Base-by-base conservation (phyloP, 1,140 invertebrate species). In the Drosophila bocki region DNA sequence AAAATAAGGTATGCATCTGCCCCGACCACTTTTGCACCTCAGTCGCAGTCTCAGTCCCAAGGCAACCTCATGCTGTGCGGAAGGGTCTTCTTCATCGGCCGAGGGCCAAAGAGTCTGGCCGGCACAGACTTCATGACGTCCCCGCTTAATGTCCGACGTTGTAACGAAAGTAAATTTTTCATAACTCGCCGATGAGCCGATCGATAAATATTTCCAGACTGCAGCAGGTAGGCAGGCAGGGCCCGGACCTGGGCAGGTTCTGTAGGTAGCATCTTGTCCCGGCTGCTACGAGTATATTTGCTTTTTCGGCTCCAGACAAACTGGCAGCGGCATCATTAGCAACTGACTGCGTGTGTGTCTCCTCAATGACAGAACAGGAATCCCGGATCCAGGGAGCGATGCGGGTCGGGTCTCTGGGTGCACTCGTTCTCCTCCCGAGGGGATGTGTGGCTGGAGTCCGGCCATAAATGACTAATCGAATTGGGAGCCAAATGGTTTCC, bases 81-180 rank as follows among this genome's bases (percentile, higher is more conserved):
- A 57, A 64, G 63, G 45, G 37, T 51, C 58, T 54, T 13, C 50
- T 51, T 19, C 39, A 39, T 33, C 35, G 50, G 26, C 37, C 29
- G 42, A 32, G 51, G 15, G 22, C 41, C 57, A 3, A 11, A 61
- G 26, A 41, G 60, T 67, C 77, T 87, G 74, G 68, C 39, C 65
- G 80, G 50, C 74, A 71, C 84, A 88, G 84, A 88, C 84, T 90
- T 88, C 81, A 84, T 88, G 84, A 84, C 84, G 84, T 90, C 84
- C 85, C 70, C 84, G 77, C 63, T 75, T 82, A 79, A 83, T 67
- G 72, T 75, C 60, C 67, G 63, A 39, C 64, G 76, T 80, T 88
- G 85, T 75, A 88, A 88, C 78, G 85, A 88, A 88, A 88, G 81
- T 90, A 88, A 72, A 88, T 88, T 90, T 88, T 84, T 88, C 84